Conservation (phyloP, 2,888 invertebrate species). For the Eubasilissa splendida region DNA sequence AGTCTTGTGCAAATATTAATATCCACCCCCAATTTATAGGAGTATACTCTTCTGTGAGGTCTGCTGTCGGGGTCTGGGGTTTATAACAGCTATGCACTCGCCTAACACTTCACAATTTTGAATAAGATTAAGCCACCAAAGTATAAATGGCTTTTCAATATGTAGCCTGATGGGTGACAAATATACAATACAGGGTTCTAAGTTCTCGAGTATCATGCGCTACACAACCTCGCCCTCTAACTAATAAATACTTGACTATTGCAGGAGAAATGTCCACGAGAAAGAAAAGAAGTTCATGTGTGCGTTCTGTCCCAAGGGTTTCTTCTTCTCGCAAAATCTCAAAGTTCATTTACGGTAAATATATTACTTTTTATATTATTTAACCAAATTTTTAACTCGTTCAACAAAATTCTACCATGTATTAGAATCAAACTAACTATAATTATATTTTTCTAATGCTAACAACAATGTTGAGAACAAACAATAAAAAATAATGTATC, state of each 20-base stretch:
- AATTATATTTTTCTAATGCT: background rate
- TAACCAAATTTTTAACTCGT: background rate
- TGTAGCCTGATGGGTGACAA: background rate
- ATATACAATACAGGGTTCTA: no score
- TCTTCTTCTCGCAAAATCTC: slow-evolving; percentile 68
- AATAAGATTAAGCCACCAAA: no score
- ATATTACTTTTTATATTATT: background rate
- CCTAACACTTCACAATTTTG: no score
- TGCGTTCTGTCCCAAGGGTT: slow-evolving; percentile 69
- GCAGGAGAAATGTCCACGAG: slow-evolving; percentile 68
- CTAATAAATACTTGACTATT: background rate
- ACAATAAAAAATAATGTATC: no score
- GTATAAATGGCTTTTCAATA: no score
- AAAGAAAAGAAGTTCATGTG: slow-evolving; percentile 68
- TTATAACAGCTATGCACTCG: no score
- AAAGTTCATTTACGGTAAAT: slow-evolving; percentile 66
- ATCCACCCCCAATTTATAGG: no score
- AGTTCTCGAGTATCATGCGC: background rate
- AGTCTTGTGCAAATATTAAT: no score
- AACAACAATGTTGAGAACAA: no score
- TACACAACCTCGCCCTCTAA: background rate
- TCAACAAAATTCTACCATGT: background rate
- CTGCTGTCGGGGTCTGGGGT: no score
- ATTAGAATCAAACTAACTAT: background rate
- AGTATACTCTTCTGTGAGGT: no score